These are phyloP conservation scores for Apamea epomidion DNA, from an alignment of 2,888 invertebrate genomes.

Conservation along the genomic window DNA sequence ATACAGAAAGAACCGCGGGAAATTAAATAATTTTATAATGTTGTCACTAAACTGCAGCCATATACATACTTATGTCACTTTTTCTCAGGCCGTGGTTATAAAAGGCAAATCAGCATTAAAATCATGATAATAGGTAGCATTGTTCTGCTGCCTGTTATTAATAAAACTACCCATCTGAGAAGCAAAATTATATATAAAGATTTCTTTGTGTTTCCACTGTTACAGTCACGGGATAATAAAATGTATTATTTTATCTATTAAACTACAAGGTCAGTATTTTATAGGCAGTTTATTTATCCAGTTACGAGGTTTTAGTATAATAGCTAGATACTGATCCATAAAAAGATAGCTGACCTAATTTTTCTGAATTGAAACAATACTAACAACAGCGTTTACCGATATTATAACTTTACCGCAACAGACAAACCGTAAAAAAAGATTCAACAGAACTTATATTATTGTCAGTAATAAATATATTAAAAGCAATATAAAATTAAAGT, in stretches of 20 bases:
- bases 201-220: neutral
- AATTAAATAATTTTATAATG: neutral
- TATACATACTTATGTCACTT: neutral
- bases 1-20: neutral
- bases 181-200: neutral
- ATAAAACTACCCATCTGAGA: neutral
- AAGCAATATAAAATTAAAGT: neutral
- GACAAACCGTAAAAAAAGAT: neutral
- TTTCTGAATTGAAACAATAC: neutral
- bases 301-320: neutral
- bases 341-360: neutral
- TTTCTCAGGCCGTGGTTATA: neutral
- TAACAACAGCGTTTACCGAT: neutral
- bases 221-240: neutral
- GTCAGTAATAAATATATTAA: neutral
- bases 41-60: neutral
- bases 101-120: neutral
- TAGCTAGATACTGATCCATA: slow-evolving; percentile 19
- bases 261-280: neutral
- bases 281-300: neutral
- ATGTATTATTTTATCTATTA: neutral
- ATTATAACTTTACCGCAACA: slow-evolving; percentile 9
- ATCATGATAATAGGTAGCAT: neutral
- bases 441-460: neutral
- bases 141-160: neutral